Evolutionary conservation across 1,140 invertebrate species (phyloP).

Genomic region (Plectrocnemia conspersa): DNA sequence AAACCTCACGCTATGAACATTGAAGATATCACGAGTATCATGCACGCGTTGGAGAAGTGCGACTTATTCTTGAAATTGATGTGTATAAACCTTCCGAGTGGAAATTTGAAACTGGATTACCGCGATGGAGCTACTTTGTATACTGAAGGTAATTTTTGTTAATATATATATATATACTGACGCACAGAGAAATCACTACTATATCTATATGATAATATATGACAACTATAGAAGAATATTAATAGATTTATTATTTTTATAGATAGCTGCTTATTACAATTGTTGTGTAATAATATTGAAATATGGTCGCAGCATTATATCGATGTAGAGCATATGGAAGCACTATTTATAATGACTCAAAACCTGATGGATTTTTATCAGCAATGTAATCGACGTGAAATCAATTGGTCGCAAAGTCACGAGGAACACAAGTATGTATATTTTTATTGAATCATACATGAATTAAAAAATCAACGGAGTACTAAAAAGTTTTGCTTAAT

Average conservation of each 20-base stretch:
- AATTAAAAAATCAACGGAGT: no score
- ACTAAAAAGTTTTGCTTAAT: no score
- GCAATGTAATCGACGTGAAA: not conserved
- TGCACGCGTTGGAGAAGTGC: not conserved
- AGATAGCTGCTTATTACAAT: slow-evolving; percentile 24
- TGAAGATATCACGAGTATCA: slow-evolving; percentile 1
- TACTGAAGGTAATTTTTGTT: slow-evolving; percentile 12
- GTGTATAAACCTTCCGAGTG: not conserved
- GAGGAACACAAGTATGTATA: slow-evolving; percentile 13
- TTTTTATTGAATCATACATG: no score
- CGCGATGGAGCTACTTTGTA: slow-evolving; percentile 12
- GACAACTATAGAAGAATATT: no score
- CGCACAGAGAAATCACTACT: no score
- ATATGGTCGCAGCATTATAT: slow-evolving; percentile 3
- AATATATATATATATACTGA: no score
- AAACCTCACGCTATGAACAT: slow-evolving; percentile 9
- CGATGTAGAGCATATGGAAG: not conserved
- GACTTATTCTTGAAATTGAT: slow-evolving; percentile 4
- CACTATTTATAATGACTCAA: not conserved
- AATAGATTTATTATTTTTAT: no score
- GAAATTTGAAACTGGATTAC: slow-evolving; percentile 6
- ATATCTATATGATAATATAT: no score
- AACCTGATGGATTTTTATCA: slow-evolving; percentile 6
- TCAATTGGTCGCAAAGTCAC: not conserved
- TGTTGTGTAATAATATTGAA: slow-evolving; percentile 23